Percentiles rank a stretch among this genome's conserved stretches.
phyloP scores from a whole-genome alignment of 2,113 vertebrate genomes.

The Rhea americana region DNA sequence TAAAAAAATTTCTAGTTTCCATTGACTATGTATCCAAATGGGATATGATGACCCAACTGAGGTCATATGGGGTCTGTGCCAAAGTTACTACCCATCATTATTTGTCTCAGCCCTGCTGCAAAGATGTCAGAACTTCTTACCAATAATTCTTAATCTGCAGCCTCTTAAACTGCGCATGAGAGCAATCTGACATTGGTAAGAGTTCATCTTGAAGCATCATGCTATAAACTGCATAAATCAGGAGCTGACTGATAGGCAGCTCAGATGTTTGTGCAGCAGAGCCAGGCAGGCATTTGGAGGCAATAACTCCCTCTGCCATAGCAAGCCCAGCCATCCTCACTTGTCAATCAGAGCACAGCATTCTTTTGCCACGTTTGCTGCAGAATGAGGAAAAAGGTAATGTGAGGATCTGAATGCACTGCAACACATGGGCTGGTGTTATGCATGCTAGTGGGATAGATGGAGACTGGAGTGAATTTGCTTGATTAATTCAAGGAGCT shows the following conservation, averaged over 20 bases:
- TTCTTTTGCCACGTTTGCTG: neutral
- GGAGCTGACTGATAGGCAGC: neutral
- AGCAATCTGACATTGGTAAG: neutral
- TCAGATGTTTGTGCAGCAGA: neutral
- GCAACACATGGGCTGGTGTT: rapidly evolving
- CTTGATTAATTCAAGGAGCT: neutral
- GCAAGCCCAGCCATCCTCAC: neutral
- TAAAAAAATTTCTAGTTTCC: neutral
- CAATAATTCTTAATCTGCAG: neutral
- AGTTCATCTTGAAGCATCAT: neutral
- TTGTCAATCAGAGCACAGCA: neutral
- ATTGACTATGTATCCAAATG: neutral
- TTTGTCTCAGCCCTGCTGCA: neutral
- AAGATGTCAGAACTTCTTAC: neutral
- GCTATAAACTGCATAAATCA: neutral
- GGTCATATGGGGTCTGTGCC: neutral
- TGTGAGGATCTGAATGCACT: neutral
- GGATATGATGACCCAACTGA: neutral
- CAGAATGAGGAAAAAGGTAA: neutral
- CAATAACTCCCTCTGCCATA: neutral
- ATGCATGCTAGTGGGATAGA: neutral
- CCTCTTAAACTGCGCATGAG: neutral
- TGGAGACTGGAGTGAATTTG: neutral
- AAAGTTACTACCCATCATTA: neutral
- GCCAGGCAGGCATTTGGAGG: neutral